phyloP scores from a whole-genome alignment of 2,797 vertebrate genomes.

The Neosilurus mollespiculum region DNA sequence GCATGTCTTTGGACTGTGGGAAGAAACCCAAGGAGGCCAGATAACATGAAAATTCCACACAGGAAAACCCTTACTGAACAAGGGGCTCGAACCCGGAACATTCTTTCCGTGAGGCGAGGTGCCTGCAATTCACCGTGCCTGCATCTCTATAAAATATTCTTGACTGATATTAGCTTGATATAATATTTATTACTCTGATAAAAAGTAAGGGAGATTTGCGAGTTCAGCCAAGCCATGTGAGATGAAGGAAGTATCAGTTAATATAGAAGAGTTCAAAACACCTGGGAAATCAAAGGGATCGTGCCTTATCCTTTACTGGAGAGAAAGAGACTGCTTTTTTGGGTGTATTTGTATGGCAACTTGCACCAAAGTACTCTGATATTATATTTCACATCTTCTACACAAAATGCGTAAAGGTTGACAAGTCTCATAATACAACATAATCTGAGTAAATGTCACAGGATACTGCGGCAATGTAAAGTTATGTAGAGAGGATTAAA shows the following conservation, averaged over 20 bases:
- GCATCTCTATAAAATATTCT: no score
- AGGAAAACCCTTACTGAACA: no score
- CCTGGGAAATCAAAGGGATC: neutral
- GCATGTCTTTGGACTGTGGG: no score
- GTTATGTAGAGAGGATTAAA: neutral
- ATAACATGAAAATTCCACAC: no score
- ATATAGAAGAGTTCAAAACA: neutral
- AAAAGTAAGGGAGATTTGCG: neutral
- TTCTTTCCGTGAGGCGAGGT: no score
- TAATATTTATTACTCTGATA: neutral
- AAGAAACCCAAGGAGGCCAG: no score
- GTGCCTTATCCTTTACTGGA: neutral
- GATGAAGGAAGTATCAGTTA: neutral
- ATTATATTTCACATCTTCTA: neutral
- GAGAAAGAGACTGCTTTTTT: neutral
- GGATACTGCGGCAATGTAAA: neutral
- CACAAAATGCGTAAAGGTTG: neutral
- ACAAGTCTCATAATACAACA: neutral
- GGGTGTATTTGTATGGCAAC: neutral
- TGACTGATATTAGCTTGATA: no score
- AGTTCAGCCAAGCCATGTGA: neutral
- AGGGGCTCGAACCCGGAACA: no score
- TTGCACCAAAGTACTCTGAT: neutral
- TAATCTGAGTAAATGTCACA: conserved; percentile 1
- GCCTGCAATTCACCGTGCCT: no score